Percentiles rank a stretch among this genome's conserved stretches.
phyloP scores from a whole-genome alignment of 2,797 vertebrate species.

The Champsocephalus gunnari region DNA sequence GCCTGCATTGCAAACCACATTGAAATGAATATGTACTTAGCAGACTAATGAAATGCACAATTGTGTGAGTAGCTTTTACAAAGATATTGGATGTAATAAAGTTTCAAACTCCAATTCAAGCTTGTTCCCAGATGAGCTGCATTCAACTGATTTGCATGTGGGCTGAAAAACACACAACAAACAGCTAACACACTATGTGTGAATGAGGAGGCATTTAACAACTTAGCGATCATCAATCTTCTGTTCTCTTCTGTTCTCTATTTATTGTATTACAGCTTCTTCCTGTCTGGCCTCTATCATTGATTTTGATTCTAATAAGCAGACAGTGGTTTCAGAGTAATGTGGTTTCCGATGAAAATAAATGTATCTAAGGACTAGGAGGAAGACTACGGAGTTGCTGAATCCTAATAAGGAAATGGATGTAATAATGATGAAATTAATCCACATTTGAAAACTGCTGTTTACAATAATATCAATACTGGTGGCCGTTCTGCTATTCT shows the following conservation, averaged over 20 bases:
- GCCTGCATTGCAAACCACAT: background rate
- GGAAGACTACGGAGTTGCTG: constrained; percentile 14
- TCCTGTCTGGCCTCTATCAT: constrained; percentile 42
- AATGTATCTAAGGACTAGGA: constrained; percentile 10
- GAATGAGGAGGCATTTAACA: background rate
- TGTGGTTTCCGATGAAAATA: constrained; percentile 18
- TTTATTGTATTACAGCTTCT: constrained; percentile 27
- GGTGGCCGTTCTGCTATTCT: background rate
- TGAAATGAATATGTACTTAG: background rate
- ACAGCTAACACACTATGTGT: background rate
- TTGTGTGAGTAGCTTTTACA: no score
- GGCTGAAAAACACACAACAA: constrained; percentile 4
- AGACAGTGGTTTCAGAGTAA: constrained; percentile 52
- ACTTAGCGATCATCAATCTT: background rate
- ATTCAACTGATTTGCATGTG: no score
- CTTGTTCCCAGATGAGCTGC: no score
- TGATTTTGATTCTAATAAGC: constrained; percentile 49
- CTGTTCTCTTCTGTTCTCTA: constrained; percentile 14
- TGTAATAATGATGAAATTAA: background rate
- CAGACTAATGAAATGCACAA: background rate
- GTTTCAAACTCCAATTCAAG: no score
- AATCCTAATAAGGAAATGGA: constrained; percentile 16
- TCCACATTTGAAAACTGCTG: background rate
- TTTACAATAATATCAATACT: background rate
- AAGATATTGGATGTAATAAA: no score